Percentiles rank a stretch among this genome's conserved stretches.
Conservation (phyloP, 2,888 invertebrate genomes). For the Melitaea athalia region DNA sequence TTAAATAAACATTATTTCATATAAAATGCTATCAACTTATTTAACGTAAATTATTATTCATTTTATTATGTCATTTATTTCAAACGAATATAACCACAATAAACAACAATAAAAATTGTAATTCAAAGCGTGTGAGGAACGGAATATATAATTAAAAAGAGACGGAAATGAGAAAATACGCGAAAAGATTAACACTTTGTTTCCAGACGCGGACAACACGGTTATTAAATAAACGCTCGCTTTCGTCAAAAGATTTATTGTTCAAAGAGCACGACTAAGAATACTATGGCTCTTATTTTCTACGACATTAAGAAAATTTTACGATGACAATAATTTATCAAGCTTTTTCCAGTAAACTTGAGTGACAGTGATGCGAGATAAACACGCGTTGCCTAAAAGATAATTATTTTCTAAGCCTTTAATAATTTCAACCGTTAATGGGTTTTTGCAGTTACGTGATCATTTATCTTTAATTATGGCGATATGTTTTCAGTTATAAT, state of each 20-base stretch:
- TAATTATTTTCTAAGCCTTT: conserved; percentile 28
- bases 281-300: conserved; percentile 8
- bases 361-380: conserved; percentile 30
- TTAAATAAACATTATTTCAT: no score
- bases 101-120: not conserved
- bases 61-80: no score
- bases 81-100: no score
- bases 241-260: conserved; percentile 35
- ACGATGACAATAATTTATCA: not conserved
- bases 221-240: conserved; percentile 33
- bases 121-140: not conserved
- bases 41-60: no score
- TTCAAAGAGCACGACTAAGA: not conserved
- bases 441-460: not conserved
- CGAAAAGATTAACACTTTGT: conserved; percentile 34
- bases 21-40: no score
- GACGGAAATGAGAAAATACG: conserved; percentile 27
- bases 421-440: conserved; percentile 22
- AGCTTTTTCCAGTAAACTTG: conserved; percentile 13
- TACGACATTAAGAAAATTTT: conserved; percentile 12
- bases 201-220: conserved; percentile 26
- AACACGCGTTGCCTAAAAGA: conserved; percentile 23
- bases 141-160: conserved; percentile 27
- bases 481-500: not conserved
- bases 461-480: not conserved